Conservation (phyloP, 2,888 invertebrate genomes). For the Micropterix aruncella region DNA sequence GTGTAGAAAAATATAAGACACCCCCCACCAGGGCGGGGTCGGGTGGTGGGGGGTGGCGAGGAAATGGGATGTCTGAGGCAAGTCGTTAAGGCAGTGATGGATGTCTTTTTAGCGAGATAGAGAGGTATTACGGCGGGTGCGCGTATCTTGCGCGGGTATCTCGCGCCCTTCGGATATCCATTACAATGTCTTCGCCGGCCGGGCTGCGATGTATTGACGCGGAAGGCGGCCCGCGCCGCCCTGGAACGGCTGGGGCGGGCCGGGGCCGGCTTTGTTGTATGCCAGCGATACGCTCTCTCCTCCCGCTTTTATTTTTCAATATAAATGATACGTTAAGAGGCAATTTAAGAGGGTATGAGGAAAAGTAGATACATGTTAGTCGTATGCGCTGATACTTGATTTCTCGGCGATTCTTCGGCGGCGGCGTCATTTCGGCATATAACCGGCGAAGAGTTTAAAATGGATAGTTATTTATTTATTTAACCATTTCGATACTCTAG, state of each 20-base stretch:
- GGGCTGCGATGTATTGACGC: not conserved
- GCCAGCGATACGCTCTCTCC: not conserved
- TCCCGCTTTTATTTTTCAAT: not conserved
- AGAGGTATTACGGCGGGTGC: not conserved
- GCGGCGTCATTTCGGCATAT: no score
- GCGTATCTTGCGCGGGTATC: not conserved
- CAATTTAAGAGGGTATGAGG: no score
- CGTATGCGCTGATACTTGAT: no score
- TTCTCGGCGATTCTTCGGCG: no score
- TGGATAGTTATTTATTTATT: no score
- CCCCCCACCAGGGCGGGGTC: not conserved
- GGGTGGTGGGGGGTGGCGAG: not conserved
- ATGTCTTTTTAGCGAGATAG: not conserved
- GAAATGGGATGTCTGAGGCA: not conserved
- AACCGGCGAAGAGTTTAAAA: no score
- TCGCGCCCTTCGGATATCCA: not conserved
- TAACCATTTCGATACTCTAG: no score
- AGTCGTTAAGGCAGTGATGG: not conserved
- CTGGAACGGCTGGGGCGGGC: no score
- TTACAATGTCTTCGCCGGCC: not conserved
- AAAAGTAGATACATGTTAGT: no score
- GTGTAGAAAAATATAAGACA: not conserved
- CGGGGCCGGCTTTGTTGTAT: not conserved
- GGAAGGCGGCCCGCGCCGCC: not conserved
- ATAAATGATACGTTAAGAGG: no score